Conservation (phyloP, 1,140 invertebrate genomes). For the Cydia pomonella region DNA sequence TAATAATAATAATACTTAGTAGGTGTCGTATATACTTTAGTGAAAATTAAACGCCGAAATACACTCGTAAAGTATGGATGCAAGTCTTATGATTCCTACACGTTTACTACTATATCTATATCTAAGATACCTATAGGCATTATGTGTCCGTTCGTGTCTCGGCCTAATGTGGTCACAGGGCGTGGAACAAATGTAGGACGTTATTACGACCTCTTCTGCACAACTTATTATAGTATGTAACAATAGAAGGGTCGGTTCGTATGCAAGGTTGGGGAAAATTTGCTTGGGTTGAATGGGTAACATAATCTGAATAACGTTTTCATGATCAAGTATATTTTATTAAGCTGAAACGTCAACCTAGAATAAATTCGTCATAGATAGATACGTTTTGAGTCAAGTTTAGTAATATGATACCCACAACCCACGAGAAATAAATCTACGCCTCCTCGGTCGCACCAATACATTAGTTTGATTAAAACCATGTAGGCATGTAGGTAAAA, state of each 20-base stretch:
- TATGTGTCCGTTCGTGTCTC: conserved; percentile 20
- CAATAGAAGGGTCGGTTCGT: conserved; percentile 38
- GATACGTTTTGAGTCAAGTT: not conserved
- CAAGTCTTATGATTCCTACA: not conserved
- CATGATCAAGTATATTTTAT: conserved; percentile 4
- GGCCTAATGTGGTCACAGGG: conserved; percentile 33
- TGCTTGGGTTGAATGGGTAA: conserved; percentile 8
- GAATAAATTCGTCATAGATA: not conserved
- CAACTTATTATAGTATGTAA: conserved; percentile 40
- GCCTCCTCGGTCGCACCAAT: too few species aligned
- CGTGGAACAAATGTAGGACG: conserved; percentile 42
- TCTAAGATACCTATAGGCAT: not conserved
- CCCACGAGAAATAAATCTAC: too few species aligned
- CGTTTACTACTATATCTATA: not conserved
- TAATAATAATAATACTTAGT: too few species aligned
- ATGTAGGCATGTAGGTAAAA: too few species aligned
- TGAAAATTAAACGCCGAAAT: not conserved
- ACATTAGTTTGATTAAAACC: too few species aligned
- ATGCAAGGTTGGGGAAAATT: conserved; percentile 26
- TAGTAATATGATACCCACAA: too few species aligned
- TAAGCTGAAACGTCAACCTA: not conserved
- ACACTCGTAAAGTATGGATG: not conserved
- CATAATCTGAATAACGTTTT: conserved; percentile 23
- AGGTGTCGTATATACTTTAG: too few species aligned
- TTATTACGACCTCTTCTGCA: conserved; percentile 46